Percentiles rank a stretch among this genome's conserved stretches.
These are phyloP conservation scores for Sarcophaga rosellei DNA, from an alignment of 2,888 invertebrate species.

Conservation along the genomic window DNA sequence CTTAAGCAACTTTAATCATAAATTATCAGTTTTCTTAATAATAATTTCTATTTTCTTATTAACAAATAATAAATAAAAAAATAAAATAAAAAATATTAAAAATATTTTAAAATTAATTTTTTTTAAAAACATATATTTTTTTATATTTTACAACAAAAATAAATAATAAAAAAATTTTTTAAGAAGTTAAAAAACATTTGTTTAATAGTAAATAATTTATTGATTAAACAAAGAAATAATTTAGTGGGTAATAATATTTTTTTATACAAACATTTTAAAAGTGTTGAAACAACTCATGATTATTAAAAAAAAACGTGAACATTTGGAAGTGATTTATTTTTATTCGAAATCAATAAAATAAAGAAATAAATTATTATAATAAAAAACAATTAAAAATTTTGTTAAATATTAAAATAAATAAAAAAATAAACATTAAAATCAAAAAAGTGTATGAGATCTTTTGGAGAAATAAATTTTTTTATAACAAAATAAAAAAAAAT, in stretches of 20 bases:
- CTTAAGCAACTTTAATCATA: slow-evolving; percentile 28
- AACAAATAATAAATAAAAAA: slow-evolving; percentile 17
- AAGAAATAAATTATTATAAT: neutral
- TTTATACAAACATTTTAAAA: too few relatives aligned
- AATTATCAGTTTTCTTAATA: slow-evolving; percentile 39
- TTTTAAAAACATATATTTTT: slow-evolving; percentile 16
- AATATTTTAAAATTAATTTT: neutral
- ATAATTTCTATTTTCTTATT: slow-evolving; percentile 30
- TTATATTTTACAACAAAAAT: neutral
- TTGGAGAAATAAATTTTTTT: too few relatives aligned
- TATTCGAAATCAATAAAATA: slow-evolving; percentile 3
- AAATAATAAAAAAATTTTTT: neutral
- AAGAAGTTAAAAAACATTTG: neutral
- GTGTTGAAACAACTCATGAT: too few relatives aligned
- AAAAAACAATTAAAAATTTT: neutral
- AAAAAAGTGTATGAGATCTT: too few relatives aligned
- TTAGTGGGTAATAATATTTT: too few relatives aligned
- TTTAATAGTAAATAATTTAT: too few relatives aligned
- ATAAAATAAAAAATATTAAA: neutral
- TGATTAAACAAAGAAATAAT: too few relatives aligned
- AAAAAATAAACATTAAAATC: too few relatives aligned
- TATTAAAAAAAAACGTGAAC: too few relatives aligned
- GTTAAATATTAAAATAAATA: neutral
- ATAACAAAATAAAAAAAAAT: too few relatives aligned
- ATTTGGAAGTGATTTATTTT: neutral